phyloP scores from a whole-genome alignment of 2,113 vertebrate species.

The Etheostoma spectabile region DNA sequence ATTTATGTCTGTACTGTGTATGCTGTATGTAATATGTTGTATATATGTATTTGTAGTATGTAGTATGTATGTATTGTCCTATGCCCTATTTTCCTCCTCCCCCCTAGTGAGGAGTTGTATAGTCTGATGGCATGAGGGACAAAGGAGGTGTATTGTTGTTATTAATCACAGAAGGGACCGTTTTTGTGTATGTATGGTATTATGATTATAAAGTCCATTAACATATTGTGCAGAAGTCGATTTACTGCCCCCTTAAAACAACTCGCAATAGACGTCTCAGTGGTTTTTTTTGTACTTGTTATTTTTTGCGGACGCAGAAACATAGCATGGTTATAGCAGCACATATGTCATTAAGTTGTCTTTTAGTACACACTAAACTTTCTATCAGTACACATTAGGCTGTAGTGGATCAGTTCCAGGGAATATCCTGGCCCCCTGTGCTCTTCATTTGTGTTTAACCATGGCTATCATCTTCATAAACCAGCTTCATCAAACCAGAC shows the following conservation, averaged over 20 bases:
- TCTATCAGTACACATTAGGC: neutral
- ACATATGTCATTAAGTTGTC: neutral
- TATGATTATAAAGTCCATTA: too few relatives aligned
- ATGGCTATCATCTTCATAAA: neutral
- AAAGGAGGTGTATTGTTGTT: neutral
- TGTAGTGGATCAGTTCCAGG: neutral
- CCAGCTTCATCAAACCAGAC: conserved; percentile 26
- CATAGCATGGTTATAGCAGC: neutral
- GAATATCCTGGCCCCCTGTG: neutral
- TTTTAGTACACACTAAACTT: conserved; percentile 2
- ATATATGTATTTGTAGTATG: too few relatives aligned
- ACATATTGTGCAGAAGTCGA: neutral
- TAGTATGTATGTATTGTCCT: too few relatives aligned
- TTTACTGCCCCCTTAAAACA: conserved; percentile 18
- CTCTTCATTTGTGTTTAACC: neutral
- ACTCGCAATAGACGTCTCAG: neutral
- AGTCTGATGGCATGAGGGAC: too few relatives aligned
- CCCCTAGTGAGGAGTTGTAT: too few relatives aligned
- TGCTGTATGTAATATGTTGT: too few relatives aligned
- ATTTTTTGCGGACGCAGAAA: neutral
- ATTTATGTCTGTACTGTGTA: too few relatives aligned
- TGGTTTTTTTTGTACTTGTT: conserved; percentile 39
- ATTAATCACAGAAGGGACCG: neutral
- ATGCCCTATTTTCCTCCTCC: too few relatives aligned
- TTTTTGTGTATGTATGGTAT: neutral